Conservation (phyloP, 1,140 invertebrate genomes). For the Microplitis mediator region DNA sequence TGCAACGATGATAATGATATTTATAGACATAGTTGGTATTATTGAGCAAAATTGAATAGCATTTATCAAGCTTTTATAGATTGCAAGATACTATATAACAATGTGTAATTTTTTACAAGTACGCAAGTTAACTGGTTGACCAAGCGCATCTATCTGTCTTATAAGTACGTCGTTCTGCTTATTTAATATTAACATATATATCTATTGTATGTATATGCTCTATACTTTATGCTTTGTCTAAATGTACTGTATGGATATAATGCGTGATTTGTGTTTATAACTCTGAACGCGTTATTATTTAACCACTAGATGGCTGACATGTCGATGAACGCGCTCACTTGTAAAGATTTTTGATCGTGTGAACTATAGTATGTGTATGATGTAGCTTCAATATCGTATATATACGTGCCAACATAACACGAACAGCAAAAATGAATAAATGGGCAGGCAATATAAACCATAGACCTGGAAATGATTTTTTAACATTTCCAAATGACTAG, state of each 20-base stretch:
- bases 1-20: no score
- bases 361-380: constrained; percentile 14
- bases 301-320: constrained; percentile 22
- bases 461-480: constrained; percentile 47
- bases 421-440: neutral
- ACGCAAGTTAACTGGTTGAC: no score
- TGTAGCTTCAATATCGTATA: neutral
- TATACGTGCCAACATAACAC: no score
- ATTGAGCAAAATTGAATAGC: no score
- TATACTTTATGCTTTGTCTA: no score
- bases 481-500: constrained; percentile 46
- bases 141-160: no score
- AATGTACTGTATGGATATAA: no score
- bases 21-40: no score
- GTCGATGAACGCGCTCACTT: constrained; percentile 35
- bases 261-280: neutral
- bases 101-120: no score
- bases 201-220: no score
- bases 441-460: neutral
- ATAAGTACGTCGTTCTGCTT: neutral
- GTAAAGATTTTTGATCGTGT: constrained; percentile 38
- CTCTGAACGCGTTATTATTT: neutral
- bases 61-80: no score
- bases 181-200: neutral
- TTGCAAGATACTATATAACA: no score